These are phyloP conservation scores for Dreissena polymorpha DNA, from an alignment of 1,140 invertebrate genomes.

Conservation along the genomic window DNA sequence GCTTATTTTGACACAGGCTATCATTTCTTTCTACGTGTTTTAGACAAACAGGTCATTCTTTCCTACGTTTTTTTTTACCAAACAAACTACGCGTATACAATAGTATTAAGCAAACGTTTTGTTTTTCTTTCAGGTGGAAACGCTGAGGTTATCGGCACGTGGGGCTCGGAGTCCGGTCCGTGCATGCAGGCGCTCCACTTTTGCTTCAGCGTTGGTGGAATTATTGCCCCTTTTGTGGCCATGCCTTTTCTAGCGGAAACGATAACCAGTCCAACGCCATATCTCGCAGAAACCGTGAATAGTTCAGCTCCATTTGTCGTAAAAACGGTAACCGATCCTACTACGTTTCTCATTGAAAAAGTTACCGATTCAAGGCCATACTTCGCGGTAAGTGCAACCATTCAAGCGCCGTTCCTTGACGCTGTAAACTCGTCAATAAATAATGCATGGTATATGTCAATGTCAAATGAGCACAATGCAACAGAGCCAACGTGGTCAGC, in stretches of 20 bases:
- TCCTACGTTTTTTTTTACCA: background rate
- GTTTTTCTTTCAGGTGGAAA: conserved; percentile 65
- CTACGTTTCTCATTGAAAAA: background rate
- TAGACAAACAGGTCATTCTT: background rate
- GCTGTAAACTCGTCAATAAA: too few species aligned
- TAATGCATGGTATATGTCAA: too few species aligned
- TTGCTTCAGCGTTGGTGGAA: conserved; percentile 64
- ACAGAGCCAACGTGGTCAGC: too few species aligned
- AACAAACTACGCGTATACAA: background rate
- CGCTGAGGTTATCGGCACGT: conserved; percentile 62
- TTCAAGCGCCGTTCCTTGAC: background rate
- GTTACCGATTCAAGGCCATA: background rate
- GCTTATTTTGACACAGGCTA: background rate
- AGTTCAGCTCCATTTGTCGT: too few species aligned
- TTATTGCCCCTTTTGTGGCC: conserved; percentile 63
- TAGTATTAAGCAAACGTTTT: background rate
- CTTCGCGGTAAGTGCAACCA: background rate
- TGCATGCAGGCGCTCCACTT: conserved; percentile 69
- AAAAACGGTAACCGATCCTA: background rate
- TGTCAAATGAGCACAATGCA: too few species aligned
- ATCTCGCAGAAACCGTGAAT: conserved; percentile 39
- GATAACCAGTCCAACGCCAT: too few species aligned
- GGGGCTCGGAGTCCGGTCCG: conserved; percentile 56
- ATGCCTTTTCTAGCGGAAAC: too few species aligned
- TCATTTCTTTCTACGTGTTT: background rate